These are phyloP conservation scores for Empis stercorea DNA, from an alignment of 2,888 invertebrate genomes.

Conservation along the genomic window DNA sequence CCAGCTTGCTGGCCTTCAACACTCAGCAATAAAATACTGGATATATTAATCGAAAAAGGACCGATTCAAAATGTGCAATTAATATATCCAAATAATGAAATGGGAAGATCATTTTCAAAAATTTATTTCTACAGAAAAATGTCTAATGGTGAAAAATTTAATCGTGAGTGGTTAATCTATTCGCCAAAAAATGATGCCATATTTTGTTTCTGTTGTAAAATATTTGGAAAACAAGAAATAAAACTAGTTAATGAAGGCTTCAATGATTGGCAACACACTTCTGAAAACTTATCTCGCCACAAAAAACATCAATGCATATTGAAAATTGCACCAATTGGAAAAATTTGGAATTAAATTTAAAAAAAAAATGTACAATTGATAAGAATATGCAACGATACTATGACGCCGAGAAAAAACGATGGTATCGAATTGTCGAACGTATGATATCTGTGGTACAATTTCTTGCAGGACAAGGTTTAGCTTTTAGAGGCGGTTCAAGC, in stretches of 20 bases:
- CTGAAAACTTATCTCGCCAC: neutral
- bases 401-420: neutral
- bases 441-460: neutral
- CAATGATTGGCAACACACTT: neutral
- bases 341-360: neutral
- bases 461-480: neutral
- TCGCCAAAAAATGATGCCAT: neutral
- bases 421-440: neutral
- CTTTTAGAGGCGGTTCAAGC: neutral
- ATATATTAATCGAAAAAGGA: neutral
- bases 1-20: neutral
- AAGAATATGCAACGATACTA: neutral
- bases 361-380: neutral
- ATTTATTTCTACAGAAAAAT: neutral
- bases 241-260: neutral
- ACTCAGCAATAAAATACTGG: neutral
- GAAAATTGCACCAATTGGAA: neutral
- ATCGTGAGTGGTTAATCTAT: conserved; percentile 1
- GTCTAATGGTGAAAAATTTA: neutral
- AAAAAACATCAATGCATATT: neutral
- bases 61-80: neutral
- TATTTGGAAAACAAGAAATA: neutral
- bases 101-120: neutral
- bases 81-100: neutral
- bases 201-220: neutral